Base-by-base conservation (phyloP, 2,888 invertebrate species). In the Melipona beecheii region DNA sequence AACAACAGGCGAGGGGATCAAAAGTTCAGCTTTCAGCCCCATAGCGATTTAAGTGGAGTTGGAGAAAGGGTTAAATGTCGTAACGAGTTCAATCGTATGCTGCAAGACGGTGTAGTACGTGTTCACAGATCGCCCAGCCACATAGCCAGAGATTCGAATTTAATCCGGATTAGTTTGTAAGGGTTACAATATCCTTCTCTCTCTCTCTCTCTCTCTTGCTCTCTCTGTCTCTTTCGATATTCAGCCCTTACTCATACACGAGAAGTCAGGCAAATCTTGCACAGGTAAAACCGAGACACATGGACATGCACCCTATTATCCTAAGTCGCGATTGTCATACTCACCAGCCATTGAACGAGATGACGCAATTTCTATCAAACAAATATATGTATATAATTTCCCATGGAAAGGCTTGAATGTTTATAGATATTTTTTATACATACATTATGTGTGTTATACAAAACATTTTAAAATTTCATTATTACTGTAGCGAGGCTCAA, bases 161-260 rank as follows among this genome's bases (percentile, higher is more conserved):
- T 94, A 94, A 94, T 94, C 94, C 94, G 94, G 94, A 94, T 94
- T 94, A 94, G 93, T 92, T 90, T 88, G 90, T 91, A 92, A 94
- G 94, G 94, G 93, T 94, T 94, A 94, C 92, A 93, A 93, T 94
- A 92, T 93, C 93, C 92, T 91, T 89, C 92, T 91, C 91, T 91
- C 90, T 78, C 91, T 91, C 90, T 78, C 66, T 93, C 93, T 92
- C 91, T 89, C 92, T 91, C 91, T 91, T 90, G 78, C 66, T 89
- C 92, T 91, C 91, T 91, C 90, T 78, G 64, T 89, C 92, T 91
- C 91, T 91, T 90, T 78, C 66, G 64, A 66, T 75, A 78, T 69
- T 60, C 65, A 52, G 58, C 76, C 81, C 83, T 80, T 85, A 83
- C 82, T 75, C 77, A 75, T 86, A 90, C 86, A 89, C 85, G 88